A percentile compares a stretch with the other conserved stretches of the same genome.
Conservation (phyloP, 2,888 invertebrate genomes). For the Melipona bicolor region DNA sequence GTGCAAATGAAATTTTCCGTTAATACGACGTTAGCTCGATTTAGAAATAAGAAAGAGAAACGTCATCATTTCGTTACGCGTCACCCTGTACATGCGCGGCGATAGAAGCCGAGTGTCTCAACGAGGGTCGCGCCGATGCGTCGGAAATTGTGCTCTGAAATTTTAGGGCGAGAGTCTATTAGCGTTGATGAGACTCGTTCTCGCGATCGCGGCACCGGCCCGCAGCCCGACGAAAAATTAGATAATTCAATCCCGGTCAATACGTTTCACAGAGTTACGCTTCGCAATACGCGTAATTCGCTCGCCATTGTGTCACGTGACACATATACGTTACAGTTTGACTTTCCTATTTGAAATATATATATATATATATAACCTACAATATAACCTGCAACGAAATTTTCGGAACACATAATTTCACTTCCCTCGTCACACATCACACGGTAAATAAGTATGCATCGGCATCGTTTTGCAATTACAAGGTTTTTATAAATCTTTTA, state of each 20-base stretch:
- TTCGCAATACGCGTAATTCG: slow-evolving; percentile 13
- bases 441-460: too few relatives aligned
- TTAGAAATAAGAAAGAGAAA: not conserved
- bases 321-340: too few relatives aligned
- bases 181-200: slow-evolving; percentile 51
- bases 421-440: too few relatives aligned
- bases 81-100: not conserved
- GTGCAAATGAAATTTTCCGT: too few relatives aligned
- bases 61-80: not conserved
- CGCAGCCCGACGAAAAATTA: slow-evolving; percentile 33
- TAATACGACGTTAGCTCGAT: too few relatives aligned
- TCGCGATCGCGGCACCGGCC: slow-evolving; percentile 6
- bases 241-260: slow-evolving; percentile 45
- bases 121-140: slow-evolving; percentile 45
- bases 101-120: slow-evolving; percentile 4
- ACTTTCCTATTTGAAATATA: too few relatives aligned
- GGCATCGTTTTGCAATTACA: too few relatives aligned
- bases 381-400: too few relatives aligned
- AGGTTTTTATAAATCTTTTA: too few relatives aligned
- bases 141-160: slow-evolving; percentile 56
- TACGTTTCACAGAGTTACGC: slow-evolving; percentile 14
- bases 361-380: too few relatives aligned
- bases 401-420: too few relatives aligned
- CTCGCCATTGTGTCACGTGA: not conserved
- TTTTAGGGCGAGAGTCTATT: slow-evolving; percentile 52